Conservation (phyloP, 2,113 vertebrate species). For the Blennius ocellaris region DNA sequence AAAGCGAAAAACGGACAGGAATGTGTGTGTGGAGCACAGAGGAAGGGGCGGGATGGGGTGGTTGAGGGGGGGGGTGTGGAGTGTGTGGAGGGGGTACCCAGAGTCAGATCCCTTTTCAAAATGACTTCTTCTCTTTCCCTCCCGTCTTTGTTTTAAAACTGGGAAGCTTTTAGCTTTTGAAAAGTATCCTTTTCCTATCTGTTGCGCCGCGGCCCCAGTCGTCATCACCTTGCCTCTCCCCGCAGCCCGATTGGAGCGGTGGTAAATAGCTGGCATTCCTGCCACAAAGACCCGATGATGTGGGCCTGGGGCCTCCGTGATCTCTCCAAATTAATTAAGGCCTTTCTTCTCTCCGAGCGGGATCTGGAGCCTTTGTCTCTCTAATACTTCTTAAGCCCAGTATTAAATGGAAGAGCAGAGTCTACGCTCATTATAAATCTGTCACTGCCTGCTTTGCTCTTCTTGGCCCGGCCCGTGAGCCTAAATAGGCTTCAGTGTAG, state of each 20-base stretch:
- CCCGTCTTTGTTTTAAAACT: constrained; percentile 83
- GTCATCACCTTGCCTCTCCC: constrained; percentile 85
- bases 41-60: constrained; percentile 26
- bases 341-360: constrained; percentile 69
- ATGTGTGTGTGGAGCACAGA: constrained; percentile 68
- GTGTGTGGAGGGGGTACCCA: not conserved
- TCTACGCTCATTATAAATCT: constrained; percentile 75
- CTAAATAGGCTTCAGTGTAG: constrained; percentile 67
- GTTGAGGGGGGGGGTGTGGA: not conserved
- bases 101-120: constrained; percentile 81
- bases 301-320: constrained; percentile 70
- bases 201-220: constrained; percentile 71
- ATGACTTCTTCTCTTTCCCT: constrained; percentile 78
- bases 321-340: constrained; percentile 86
- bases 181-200: constrained; percentile 87
- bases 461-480: constrained; percentile 47
- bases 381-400: constrained; percentile 74
- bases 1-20: constrained; percentile 64
- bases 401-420: constrained; percentile 67
- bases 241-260: constrained; percentile 71
- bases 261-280: constrained; percentile 87
- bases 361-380: constrained; percentile 64
- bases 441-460: constrained; percentile 76
- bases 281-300: constrained; percentile 84
- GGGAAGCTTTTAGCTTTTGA: constrained; percentile 87